Evolutionary conservation across 2,797 vertebrate species (phyloP).

Genomic region (Bradypodion pumilum): DNA sequence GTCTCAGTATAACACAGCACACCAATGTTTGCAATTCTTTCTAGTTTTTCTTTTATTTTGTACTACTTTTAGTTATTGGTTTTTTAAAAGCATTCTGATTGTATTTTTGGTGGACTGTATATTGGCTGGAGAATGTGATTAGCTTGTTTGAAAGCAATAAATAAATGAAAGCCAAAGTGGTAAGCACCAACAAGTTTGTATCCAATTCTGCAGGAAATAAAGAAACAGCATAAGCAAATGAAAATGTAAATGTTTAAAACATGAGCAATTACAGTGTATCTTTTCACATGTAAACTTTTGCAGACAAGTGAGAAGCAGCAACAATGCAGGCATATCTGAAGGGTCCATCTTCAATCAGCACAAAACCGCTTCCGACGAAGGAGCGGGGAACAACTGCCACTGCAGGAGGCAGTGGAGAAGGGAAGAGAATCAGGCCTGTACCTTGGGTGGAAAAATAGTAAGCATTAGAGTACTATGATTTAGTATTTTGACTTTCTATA

Average conservation of each 20-base stretch:
- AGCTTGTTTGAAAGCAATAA: no score
- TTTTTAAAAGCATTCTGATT: no score
- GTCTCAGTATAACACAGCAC: no score
- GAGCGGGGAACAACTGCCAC: constrained; percentile 78
- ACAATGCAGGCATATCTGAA: constrained; percentile 95
- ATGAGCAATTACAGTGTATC: background rate
- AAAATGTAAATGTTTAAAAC: background rate
- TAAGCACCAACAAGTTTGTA: background rate
- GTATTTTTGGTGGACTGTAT: no score
- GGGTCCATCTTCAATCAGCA: constrained; percentile 77
- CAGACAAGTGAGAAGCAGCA: constrained; percentile 19
- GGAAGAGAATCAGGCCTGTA: constrained; percentile 81
- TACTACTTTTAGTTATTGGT: no score
- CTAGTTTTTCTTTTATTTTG: no score
- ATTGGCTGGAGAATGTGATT: no score
- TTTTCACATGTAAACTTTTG: constrained; percentile 23
- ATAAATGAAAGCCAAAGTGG: background rate
- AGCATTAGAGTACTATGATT: constrained; percentile 55
- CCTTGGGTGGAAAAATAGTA: constrained; percentile 99
- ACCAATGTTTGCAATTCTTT: no score
- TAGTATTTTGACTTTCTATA: background rate
- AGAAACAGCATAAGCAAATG: no score
- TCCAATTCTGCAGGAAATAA: background rate
- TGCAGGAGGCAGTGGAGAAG: constrained; percentile 81
- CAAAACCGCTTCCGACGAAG: constrained; percentile 77